Evolutionary conservation across 2,113 vertebrate genomes (phyloP), one percentile per base, ranked within the genome.

Genomic region (Odocoileus virginianus): DNA sequence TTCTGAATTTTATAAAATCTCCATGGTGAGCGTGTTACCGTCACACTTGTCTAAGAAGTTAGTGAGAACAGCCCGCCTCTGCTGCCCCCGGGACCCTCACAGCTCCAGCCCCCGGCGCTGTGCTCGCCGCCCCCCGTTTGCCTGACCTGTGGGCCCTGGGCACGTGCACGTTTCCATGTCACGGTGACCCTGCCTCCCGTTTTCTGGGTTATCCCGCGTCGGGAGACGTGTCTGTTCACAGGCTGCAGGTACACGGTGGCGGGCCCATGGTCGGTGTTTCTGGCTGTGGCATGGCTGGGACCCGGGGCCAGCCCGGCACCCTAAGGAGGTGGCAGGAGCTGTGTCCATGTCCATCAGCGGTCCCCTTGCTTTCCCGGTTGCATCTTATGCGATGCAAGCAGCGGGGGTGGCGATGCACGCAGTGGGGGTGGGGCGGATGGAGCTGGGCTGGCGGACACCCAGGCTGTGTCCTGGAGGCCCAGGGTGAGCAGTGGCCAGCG

Each of bases 1-100:
- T 79, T 16, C 54, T 82, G 45, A 45, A 55, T 87, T 92, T 87
- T 58, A 30, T 85, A n/a, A 52, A 95, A 47, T 74, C 55, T 86
- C 55, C 60, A 10, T 9, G 54, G 30, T 52, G 33, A 93, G 23
- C 40, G 25, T 10, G 12, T 57, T 27, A 85, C 47, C 45, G 54
- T 43, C 47, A 6, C 27, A n/a, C n/a, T 82, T 33, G 6, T n/a
- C 55, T 54, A 60, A 81, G 47, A 83, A 74, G 82, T 60, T 64
- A 55, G 16, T 92, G 71, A 64, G 81, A 45, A 33, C 15, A 67
- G 85, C 25, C 60, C 1, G 0, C 52, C 36, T 76, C 9, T 81
- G 28, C 45, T 5, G 14, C 54, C 17, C 17, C 60, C 5, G 0
- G 78, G 21, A 9, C 19, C 74, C 74, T 64, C 13, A 3, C 9